Evolutionary conservation across 2,113 vertebrate genomes (phyloP), one percentile per base, ranked within the genome.

Genomic region (Perca fluviatilis): DNA sequence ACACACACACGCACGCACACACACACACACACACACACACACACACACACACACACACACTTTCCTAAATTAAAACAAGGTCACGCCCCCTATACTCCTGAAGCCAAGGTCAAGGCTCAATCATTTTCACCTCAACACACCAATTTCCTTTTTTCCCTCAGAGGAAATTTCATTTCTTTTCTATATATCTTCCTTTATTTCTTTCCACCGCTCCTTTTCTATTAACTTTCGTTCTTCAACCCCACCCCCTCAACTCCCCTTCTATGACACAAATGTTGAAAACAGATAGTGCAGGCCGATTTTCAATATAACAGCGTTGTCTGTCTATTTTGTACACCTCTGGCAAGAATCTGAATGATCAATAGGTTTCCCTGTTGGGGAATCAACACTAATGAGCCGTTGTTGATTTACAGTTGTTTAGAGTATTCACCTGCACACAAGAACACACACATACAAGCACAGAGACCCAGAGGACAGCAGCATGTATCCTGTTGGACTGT

Each of bases 51-150:
- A 68, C 62, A 64, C 73, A 74, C 68, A 61, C 60, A 43, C 18
- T 14, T 30, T 69, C 27, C 54, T 64, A 70, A 80, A 89, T 81
- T 87, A 87, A 87, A 89, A 83, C 49, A 21, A 84, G 81, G 80
- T 82, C 85, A 72, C 4, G 57, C 25, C 69, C 66, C 74, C 53
- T 71, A 62, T 49, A 30, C 21, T 60, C 63, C 63, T 36, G 51
- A 58, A 62, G 50, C 40, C 64, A 73, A 72, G 84, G 86, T 89
- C 86, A 84, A 61, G 19, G 23, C 67, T 88, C 63, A 84, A 89
- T 86, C 65, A 79, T 85, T 86, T 83, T 80, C 82, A 80, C 33
- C 73, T 62, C 68, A 80, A 61, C 82, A 84, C 58, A 73, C 62
- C 85, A 78, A 80, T 88, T 80, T 86, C 63, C 54, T 73, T 54